Base-by-base conservation (phyloP, 1,140 invertebrate genomes). In the Sitophilus oryzae region DNA sequence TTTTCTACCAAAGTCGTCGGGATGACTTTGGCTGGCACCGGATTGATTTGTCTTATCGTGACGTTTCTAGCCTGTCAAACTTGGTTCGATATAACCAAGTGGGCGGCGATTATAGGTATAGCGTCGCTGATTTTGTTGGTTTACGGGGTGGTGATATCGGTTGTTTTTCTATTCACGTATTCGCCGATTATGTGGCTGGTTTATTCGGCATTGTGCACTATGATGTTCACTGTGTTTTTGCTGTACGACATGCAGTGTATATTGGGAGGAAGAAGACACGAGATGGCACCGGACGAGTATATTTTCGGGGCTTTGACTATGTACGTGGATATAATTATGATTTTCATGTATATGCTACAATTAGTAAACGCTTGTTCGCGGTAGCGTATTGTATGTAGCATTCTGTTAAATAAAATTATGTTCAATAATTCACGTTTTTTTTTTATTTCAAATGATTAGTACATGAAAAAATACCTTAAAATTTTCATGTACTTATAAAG, bases 281-380 rank as follows among this genome's bases (percentile, higher is more conserved):
- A 64, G 41, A 20, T 67, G 20, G 64, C 62, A 11, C 60, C 64
- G 1, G 66, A 67, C 56, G 66, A 67, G 38, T 67, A 67, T 46
- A 64, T 67, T 42, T 55, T 59, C 8, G 66, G 56, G 1, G 64
- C 64, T 6, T 30, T 67, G 19, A 59, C 41, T n/a, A 34, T 67
- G 1, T 67, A 62, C 34, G 42, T 64, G 19, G 66, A 67, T 55
- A 64, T 67, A n/a, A 42, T 67, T 15, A 23, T 61, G 43, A 67
- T 67, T 44, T 65, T 67, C 50, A 55, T 51, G 48, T 48, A 61
- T 48, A 47, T 58, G 35, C 36, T 61, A 0, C 4, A 44, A 5
- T 30, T 57, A 8, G n/a, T 57, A 16, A 2, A 38, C 4, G 36
- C 47, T 36, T 38, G 36, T 8, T 2, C 20, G n/a, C n/a, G n/a